Evolutionary conservation across 2,888 invertebrate species (phyloP), one percentile per base, ranked within the genome.

Genomic region (Slavum lentiscoides): DNA sequence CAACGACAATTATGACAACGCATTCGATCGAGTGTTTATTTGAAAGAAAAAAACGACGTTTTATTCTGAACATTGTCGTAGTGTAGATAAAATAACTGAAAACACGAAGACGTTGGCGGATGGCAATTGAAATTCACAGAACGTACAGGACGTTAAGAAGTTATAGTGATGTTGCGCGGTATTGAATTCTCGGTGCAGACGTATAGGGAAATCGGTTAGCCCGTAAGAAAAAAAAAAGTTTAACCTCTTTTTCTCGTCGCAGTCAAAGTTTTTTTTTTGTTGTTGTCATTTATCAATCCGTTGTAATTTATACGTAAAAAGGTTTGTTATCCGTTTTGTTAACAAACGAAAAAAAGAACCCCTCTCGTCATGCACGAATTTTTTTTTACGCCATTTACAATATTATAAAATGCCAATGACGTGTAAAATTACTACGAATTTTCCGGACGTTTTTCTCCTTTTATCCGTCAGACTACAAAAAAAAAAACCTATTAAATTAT

Each of bases 41-140:
- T 67, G 5, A n/a, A 67, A 67, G 7, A 19, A 6, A 19, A 30
- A 30, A 30, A 30, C 30, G 30, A n/a, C 21, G 15, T 67, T 67
- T 13, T n/a, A 39, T n/a, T 23, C 21, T n/a, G 13, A 43, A 21
- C n/a, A n/a, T n/a, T n/a, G n/a, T n/a, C n/a, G n/a, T n/a, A 8
- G 9, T n/a, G 13, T 2, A 43, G 39, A 17, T 43, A 49, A 37
- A 69, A 76, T 11, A 19, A 30, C 11, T 1, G 30, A 30, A 30
- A 53, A 59, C 5, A 39, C 19, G 30, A 49, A 9, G 43, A 43
- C 30, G 17, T 61, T 69, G 15, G 9, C 5, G 13, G 17, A 17
- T 62, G 13, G 17, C 6, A 62, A 62, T 53, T 70, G n/a, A 62
- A 77, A 77, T 77, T 69, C 53, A 77, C 6, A 55, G 3, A 37